Base-by-base conservation (phyloP, 2,113 vertebrate species). In the Girardinichthys multiradiatus region DNA sequence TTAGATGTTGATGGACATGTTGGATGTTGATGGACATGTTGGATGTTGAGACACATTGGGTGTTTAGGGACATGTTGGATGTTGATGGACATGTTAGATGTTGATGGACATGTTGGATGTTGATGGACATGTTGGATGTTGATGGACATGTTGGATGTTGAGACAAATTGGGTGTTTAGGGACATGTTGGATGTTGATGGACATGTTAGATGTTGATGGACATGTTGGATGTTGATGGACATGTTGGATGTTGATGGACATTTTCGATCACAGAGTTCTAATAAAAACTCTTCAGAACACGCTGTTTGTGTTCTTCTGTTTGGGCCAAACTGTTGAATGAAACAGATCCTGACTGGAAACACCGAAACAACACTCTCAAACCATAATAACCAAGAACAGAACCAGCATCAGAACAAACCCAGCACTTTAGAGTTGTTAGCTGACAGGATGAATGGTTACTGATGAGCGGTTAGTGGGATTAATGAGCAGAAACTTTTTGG, bases 401-500 rank as follows among this genome's bases (percentile, higher is more conserved):
- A 45, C 28, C 19, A 35, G 9, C 17, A 68, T 17, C 58, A 37
- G 70, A 31, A 72, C 7, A 2, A 17, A 58, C 42, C 31, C 67
- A 39, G 19, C 68, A 29, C 27, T 29, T 64, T 31, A 77, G 28
- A 70, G 2, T 10, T 35, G 37, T 69, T 64, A 37, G 60, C 10
- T 3, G 24, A 14, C 21, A 29, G 0, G 31, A 66, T 57, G 33
- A 62, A 21, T 4, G 21, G 3, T 28, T 33, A 31, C 35, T 42
- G 30, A 0, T 71, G 13, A 19, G 39, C 7, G 10, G 57, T 73
- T 35, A 39, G 42, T 29, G 17, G 14, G 11, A 68, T 85, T 81
- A 75, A 74, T 68, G 2, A 33, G 63, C 27, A 29, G 39, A 5
- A 65, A 63, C 66, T 33, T 68, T 77, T 72, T 74, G 61, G 77